Evolutionary conservation across 2,888 invertebrate genomes (phyloP).

Genomic region (Hirtodrosophila cameraria): DNA sequence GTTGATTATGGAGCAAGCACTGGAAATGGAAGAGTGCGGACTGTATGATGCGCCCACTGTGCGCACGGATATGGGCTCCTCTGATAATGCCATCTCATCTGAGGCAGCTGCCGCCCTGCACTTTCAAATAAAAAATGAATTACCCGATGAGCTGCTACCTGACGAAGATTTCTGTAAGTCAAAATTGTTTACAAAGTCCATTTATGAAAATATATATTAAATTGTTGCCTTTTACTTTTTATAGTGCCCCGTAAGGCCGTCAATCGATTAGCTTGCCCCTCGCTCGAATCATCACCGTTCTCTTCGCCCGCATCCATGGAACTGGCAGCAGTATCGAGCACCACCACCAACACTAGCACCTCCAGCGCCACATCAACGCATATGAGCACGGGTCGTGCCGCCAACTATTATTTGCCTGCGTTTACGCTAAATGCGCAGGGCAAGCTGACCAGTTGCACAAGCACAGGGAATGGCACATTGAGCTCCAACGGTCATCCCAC

Average conservation of each 20-base stretch:
- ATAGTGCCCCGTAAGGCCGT: slow-evolving; percentile 69
- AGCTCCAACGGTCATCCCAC: slow-evolving; percentile 37
- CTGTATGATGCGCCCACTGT: slow-evolving; percentile 72
- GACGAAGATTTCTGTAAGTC: slow-evolving; percentile 81
- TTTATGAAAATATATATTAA: not conserved
- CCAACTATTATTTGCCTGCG: slow-evolving; percentile 70
- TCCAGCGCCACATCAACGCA: slow-evolving; percentile 31
- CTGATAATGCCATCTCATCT: slow-evolving; percentile 79
- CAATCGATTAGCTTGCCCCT: slow-evolving; percentile 77
- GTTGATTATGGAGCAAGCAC: slow-evolving; percentile 83
- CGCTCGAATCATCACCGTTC: slow-evolving; percentile 82
- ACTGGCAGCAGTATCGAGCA: slow-evolving; percentile 60
- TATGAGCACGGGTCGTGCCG: slow-evolving; percentile 30
- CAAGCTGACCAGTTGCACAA: slow-evolving; percentile 48
- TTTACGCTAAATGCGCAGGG: slow-evolving; percentile 70
- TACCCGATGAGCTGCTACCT: slow-evolving; percentile 70
- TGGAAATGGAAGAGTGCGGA: slow-evolving; percentile 83
- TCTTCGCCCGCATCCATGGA: slow-evolving; percentile 83
- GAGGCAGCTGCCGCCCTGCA: slow-evolving; percentile 78
- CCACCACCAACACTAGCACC: slow-evolving; percentile 24
- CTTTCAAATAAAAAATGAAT: slow-evolving; percentile 81
- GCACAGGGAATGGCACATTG: slow-evolving; percentile 12
- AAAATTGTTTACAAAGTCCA: accelerated
- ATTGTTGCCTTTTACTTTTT: slow-evolving; percentile 15
- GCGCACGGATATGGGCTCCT: slow-evolving; percentile 65